phyloP scores from a whole-genome alignment of 2,888 invertebrate species.

The Cosmorhoe ocellata region DNA sequence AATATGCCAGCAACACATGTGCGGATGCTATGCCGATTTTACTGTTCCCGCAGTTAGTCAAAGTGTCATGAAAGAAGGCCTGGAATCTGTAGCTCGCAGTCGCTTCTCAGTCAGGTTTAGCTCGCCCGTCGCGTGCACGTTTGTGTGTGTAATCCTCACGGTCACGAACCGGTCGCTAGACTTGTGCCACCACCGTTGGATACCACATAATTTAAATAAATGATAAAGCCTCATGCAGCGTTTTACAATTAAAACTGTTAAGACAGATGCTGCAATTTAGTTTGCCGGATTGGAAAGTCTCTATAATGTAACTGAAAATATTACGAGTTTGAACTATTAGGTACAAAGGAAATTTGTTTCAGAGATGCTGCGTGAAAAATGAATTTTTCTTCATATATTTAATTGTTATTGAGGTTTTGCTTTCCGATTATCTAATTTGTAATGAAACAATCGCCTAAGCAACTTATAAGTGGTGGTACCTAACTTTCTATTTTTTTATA shows the following conservation, averaged over 20 bases:
- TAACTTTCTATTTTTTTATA: too few species aligned
- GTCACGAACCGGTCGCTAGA: constrained; percentile 68
- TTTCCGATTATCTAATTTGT: too few species aligned
- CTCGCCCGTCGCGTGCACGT: constrained; percentile 33
- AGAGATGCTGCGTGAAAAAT: too few species aligned
- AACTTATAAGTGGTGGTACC: too few species aligned
- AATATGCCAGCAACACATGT: too few species aligned
- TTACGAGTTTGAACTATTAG: too few species aligned
- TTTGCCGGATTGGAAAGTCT: constrained; percentile 65
- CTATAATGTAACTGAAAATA: too few species aligned
- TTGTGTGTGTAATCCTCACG: constrained; percentile 45
- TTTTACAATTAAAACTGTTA: constrained; percentile 73
- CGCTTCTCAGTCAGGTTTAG: constrained; percentile 41
- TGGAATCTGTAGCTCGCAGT: constrained; percentile 6
- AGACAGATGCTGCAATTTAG: constrained; percentile 53
- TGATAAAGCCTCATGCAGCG: constrained; percentile 63
- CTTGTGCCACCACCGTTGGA: constrained; percentile 65
- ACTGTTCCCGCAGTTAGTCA: background rate
- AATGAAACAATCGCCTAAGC: too few species aligned
- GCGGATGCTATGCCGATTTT: too few species aligned
- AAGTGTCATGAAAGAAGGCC: constrained; percentile 1
- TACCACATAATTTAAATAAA: constrained; percentile 71
- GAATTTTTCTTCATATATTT: too few species aligned
- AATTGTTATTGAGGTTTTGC: too few species aligned
- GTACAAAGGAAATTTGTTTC: too few species aligned